Conservation (phyloP, 35 echinoderm and acorn worm species). For the Apostichopus californicus region DNA sequence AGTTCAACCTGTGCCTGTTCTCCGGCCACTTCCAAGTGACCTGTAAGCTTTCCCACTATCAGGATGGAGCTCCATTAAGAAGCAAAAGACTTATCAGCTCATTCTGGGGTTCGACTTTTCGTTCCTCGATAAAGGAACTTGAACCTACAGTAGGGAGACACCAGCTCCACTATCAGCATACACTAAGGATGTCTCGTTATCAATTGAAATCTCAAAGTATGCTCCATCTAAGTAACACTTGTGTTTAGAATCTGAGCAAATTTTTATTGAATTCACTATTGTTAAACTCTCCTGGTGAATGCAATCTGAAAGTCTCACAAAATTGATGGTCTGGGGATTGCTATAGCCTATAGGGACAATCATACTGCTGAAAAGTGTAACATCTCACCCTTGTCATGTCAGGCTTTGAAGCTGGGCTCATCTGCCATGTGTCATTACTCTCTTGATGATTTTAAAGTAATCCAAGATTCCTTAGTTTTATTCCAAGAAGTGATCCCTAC, state of each 20-base stretch:
- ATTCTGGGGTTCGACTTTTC: neutral
- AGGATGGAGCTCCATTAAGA: neutral
- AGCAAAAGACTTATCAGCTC: neutral
- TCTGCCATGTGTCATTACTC: no score
- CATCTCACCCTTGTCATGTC: no score
- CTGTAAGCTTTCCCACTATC: neutral
- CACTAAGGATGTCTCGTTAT: neutral
- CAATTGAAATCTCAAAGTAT: slow-evolving; percentile 1
- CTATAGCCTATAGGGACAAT: no score
- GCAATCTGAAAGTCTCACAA: no score
- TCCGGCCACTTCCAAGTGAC: neutral
- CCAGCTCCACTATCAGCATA: slow-evolving; percentile 12
- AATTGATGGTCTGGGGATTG: no score
- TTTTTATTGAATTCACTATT: no score
- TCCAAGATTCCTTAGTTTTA: no score
- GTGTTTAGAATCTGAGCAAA: neutral
- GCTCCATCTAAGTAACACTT: neutral
- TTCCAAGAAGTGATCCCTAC: no score
- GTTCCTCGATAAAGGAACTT: neutral
- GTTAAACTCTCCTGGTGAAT: no score
- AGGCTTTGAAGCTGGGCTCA: no score
- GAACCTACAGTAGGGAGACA: neutral
- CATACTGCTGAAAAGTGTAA: no score
- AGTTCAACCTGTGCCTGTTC: neutral
- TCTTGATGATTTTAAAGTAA: no score